Percentiles rank a stretch among this genome's conserved stretches.
Evolutionary conservation across 2,797 vertebrate species (phyloP).

Genomic region (Paguma larvata): DNA sequence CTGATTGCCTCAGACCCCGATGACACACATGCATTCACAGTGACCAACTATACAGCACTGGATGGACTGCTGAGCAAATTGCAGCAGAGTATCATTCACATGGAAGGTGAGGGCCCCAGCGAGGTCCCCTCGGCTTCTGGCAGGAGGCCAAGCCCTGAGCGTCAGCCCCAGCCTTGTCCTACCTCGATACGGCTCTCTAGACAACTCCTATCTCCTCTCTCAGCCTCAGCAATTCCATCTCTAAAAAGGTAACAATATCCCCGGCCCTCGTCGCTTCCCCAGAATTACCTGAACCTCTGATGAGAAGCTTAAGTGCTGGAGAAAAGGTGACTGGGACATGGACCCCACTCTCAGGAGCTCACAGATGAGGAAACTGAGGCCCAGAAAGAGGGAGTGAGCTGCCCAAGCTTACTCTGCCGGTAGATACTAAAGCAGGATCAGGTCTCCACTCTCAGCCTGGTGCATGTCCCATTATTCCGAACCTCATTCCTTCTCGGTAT

Average conservation of each 20-base stretch:
- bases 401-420: neutral
- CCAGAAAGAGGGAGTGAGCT: neutral
- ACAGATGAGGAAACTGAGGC: neutral
- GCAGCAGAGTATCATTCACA: slow-evolving; percentile 87
- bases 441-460: neutral
- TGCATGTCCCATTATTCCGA: neutral
- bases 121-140: neutral
- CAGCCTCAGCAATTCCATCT: neutral
- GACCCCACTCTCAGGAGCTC: neutral
- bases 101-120: slow-evolving; percentile 87
- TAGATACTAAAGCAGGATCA: neutral
- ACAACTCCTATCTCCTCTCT: neutral
- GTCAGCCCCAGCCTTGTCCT: neutral
- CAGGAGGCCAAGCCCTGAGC: neutral
- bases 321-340: neutral
- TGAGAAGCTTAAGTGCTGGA: neutral
- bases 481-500: neutral
- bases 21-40: slow-evolving; percentile 87
- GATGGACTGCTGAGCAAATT: slow-evolving; percentile 86
- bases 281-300: neutral
- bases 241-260: neutral
- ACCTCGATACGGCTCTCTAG: neutral
- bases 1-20: slow-evolving; percentile 88
- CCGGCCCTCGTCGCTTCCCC: neutral
- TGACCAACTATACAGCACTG: slow-evolving; percentile 89